phyloP scores from a whole-genome alignment of 2,797 vertebrate genomes.

The Spinibarbus caldwelli region DNA sequence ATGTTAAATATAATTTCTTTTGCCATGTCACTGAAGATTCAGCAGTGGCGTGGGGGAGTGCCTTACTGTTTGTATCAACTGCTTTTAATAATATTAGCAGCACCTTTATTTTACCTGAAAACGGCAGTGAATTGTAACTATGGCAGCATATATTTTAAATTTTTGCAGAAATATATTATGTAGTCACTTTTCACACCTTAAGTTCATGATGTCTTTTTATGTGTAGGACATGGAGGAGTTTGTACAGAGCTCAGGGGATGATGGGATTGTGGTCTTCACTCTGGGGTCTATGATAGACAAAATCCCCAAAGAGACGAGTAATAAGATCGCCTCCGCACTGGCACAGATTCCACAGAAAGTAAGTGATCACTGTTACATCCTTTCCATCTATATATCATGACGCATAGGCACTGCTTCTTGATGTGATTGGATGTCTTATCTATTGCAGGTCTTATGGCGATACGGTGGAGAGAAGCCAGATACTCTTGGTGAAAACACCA shows the following conservation, averaged over 20 bases:
- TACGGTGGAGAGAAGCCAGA: slow-evolving; percentile 82
- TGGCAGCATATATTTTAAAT: no score
- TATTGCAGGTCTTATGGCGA: slow-evolving; percentile 86
- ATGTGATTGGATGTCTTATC: no score
- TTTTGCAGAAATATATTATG: background rate
- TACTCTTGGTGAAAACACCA: slow-evolving; percentile 83
- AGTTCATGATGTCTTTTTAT: background rate
- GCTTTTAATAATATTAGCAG: no score
- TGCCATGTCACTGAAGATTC: no score
- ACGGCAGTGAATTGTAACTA: no score
- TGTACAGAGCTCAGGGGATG: slow-evolving; percentile 88
- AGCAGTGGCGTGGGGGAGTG: no score
- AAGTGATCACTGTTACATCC: slow-evolving; percentile 23
- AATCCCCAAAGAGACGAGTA: slow-evolving; percentile 81
- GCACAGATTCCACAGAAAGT: slow-evolving; percentile 93
- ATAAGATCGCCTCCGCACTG: slow-evolving; percentile 84
- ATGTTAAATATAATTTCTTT: no score
- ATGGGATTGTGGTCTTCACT: slow-evolving; percentile 87
- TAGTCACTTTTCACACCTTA: background rate
- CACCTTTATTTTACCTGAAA: background rate
- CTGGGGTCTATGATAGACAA: slow-evolving; percentile 87
- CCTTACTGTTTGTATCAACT: no score
- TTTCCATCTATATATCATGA: no score
- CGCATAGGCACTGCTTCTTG: background rate
- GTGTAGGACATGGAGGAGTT: slow-evolving; percentile 90